phyloP scores from a whole-genome alignment of 2,888 invertebrate species.

The Melinaea marsaeus region DNA sequence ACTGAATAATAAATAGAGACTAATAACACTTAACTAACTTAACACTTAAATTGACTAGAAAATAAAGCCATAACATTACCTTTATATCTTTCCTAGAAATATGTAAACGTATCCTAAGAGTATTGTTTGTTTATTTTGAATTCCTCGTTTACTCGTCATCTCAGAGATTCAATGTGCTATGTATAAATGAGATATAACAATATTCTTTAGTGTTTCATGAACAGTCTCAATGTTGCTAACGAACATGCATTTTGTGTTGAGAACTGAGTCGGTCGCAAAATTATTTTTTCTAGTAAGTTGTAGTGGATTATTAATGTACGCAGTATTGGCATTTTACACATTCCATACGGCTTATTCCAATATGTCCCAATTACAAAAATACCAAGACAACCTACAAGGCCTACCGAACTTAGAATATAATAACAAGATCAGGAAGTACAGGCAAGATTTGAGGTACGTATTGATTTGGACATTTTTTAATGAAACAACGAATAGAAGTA shows the following conservation, averaged over 20 bases:
- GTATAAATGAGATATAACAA: background rate
- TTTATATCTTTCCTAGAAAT: background rate
- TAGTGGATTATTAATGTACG: conserved; percentile 54
- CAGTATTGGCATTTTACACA: conserved; percentile 54
- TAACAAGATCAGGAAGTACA: conserved; percentile 23
- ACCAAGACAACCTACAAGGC: conserved; percentile 30
- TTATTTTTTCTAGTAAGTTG: conserved; percentile 60
- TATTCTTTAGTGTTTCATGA: conserved; percentile 23
- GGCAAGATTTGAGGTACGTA: conserved; percentile 50
- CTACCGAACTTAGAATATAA: conserved; percentile 19
- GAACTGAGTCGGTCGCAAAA: conserved; percentile 53
- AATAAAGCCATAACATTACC: too few relatives aligned
- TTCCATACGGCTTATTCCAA: conserved; percentile 49
- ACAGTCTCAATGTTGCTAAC: too few relatives aligned
- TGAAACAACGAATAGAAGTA: conserved; percentile 23
- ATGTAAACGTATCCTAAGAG: background rate
- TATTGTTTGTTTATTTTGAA: conserved; percentile 39
- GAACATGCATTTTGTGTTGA: conserved; percentile 46
- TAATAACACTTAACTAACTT: too few relatives aligned
- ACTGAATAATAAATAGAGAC: too few relatives aligned
- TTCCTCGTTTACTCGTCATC: conserved; percentile 50
- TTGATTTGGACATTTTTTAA: conserved; percentile 48
- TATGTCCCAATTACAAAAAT: conserved; percentile 35
- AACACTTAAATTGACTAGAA: too few relatives aligned
- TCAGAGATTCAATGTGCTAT: background rate